Evolutionary conservation across 2,888 invertebrate species (phyloP), one percentile per base, ranked within the genome.

Genomic region (Cerceris ruficornis): DNA sequence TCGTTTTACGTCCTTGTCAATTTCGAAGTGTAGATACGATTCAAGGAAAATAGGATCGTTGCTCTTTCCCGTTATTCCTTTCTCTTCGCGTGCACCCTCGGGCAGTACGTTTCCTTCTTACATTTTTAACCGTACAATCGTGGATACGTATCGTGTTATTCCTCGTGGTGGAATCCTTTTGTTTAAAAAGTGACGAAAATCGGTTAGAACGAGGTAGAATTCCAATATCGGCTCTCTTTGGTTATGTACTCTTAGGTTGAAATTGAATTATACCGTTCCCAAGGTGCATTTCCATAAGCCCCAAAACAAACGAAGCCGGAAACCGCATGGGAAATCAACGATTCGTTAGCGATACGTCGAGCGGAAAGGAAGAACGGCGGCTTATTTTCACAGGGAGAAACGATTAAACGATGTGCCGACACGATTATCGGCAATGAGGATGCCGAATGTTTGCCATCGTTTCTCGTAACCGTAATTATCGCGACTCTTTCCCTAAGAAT

Each of bases 261-360:
- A 87, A 87, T 87, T 86, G 84, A 87, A 86, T 87, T 86, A 84
- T 80, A 79, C 70, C 81, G 61, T 58, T 69, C 81, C 85, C 71
- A 71, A 83, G 78, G 85, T 85, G 82, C 83, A 90, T 89, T 89
- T 89, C 88, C 88, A 88, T 90, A 88, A 90, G 87, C 87, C 87
- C 71, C 86, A 87, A 89, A 90, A 90, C 88, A 89, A 86, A 83
- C 82, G 81, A 66, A 86, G 80, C 82, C 80, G 69, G 75, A 72
- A 80, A 85, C 84, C 90, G 87, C 89, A 87, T 86, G 90, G 90
- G 88, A 91, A 91, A 91, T 89, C 90, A 90, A 75, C 87, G 86
- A 90, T 89, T 90, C 88, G 88, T 88, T 89, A 87, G 86, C 70
- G 80, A 73, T 75, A 71, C 77, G 77, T 77, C 76, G 70, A 68